These are phyloP conservation scores for Columba janthina DNA, from an alignment of 2,113 vertebrate genomes.

Conservation along the genomic window DNA sequence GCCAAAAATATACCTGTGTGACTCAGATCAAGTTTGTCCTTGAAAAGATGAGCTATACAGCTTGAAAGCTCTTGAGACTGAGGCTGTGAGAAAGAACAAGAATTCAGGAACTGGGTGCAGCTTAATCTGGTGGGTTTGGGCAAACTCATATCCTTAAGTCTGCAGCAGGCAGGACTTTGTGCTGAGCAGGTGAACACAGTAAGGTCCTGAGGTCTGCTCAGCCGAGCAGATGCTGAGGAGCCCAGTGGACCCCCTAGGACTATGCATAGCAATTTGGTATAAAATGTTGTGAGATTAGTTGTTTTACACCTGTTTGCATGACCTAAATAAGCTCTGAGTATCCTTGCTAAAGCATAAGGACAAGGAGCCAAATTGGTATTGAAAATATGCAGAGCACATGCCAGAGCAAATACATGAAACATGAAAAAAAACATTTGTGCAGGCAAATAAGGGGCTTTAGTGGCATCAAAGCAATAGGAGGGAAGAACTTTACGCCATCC, in stretches of 20 bases:
- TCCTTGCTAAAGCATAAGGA: accelerated
- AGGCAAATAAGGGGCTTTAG: not conserved
- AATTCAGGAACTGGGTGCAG: not conserved
- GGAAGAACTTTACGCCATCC: not conserved
- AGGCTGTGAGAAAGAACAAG: not conserved
- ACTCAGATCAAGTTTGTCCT: not conserved
- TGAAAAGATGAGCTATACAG: not conserved
- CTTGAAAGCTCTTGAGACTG: not conserved
- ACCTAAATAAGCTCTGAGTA: not conserved
- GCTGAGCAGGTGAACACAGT: accelerated
- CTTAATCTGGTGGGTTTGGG: not conserved
- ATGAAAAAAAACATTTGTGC: not conserved
- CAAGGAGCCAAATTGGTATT: not conserved
- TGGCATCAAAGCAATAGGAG: not conserved
- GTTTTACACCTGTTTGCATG: not conserved
- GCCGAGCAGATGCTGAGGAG: not conserved
- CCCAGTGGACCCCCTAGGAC: not conserved
- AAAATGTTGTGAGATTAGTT: not conserved
- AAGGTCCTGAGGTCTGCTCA: not conserved
- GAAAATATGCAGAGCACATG: not conserved
- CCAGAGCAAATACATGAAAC: not conserved
- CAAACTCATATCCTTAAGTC: not conserved
- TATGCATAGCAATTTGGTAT: not conserved
- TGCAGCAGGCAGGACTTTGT: not conserved
- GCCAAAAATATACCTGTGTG: not conserved